Conservation (phyloP, 2,888 invertebrate species). For the Ecdyonurus torrentis region DNA sequence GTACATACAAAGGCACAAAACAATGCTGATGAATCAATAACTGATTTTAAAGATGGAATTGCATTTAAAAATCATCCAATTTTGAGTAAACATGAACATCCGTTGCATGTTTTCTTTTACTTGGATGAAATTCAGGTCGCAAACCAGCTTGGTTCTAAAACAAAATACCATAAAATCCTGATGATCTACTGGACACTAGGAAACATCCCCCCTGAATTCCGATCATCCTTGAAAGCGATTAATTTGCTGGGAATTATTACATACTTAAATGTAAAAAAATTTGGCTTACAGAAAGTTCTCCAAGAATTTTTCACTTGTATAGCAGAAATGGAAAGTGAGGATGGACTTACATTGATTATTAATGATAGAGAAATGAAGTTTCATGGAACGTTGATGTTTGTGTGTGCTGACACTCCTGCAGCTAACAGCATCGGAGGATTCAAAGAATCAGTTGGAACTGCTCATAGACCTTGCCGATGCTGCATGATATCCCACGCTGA, state of each 20-base stretch:
- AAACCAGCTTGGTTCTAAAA: neutral
- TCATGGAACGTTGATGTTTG: neutral
- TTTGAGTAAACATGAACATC: too few relatives aligned
- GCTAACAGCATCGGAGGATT: neutral
- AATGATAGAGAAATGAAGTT: neutral
- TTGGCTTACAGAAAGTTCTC: neutral
- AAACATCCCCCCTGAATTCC: neutral
- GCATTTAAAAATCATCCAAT: too few relatives aligned
- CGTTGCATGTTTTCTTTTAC: too few relatives aligned
- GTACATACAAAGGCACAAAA: too few relatives aligned
- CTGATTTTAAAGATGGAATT: too few relatives aligned
- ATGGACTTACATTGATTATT: neutral
- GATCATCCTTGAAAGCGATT: neutral
- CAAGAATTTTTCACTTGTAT: neutral
- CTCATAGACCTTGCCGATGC: neutral
- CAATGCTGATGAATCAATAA: too few relatives aligned
- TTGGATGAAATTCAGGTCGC: too few relatives aligned
- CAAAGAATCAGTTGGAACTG: neutral
- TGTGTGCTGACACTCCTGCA: neutral
- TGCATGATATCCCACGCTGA: neutral
- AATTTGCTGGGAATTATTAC: neutral
- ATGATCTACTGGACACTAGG: neutral
- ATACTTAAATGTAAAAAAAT: neutral
- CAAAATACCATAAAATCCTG: neutral
- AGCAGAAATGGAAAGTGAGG: neutral